Percentiles rank a stretch among this genome's conserved stretches.
Conservation (phyloP, 2,888 invertebrate genomes). For the Brachyptera risi region DNA sequence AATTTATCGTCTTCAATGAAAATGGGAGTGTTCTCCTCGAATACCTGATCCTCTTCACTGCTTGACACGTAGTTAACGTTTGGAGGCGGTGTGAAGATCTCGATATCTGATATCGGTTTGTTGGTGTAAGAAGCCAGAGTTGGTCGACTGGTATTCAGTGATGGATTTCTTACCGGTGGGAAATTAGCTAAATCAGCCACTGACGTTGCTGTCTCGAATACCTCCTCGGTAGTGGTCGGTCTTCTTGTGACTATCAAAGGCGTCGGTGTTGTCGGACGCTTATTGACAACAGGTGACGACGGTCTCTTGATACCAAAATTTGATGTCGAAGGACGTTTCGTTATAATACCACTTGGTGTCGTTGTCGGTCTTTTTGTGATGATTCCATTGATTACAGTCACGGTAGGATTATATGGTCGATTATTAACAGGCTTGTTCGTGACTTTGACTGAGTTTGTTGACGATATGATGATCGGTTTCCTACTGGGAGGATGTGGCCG, state of each 20-base stretch:
- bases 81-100: constrained; percentile 27
- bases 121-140: constrained; percentile 30
- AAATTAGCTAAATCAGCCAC: constrained; percentile 69
- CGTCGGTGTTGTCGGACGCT: constrained; percentile 27
- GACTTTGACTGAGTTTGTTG: constrained; percentile 6
- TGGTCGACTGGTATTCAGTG: constrained; percentile 59
- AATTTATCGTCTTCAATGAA: constrained; percentile 72
- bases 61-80: constrained; percentile 48
- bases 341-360: no score
- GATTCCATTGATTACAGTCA: background rate
- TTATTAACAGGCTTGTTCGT: constrained; percentile 31
- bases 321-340: constrained; percentile 34
- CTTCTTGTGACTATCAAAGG: constrained; percentile 8
- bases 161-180: constrained; percentile 80
- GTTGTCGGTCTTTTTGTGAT: constrained; percentile 3
- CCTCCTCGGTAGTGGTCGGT: background rate
- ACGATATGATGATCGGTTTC: constrained; percentile 7
- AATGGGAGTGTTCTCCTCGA: constrained; percentile 57
- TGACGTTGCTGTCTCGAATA: constrained; percentile 5
- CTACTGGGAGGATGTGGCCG: constrained; percentile 18
- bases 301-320: constrained; percentile 29
- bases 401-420: no score
- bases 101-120: no score
- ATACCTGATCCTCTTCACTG: constrained; percentile 49
- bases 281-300: constrained; percentile 34